Evolutionary conservation across 2,888 invertebrate species (phyloP).

Genomic region (Epicampocera succincta): DNA sequence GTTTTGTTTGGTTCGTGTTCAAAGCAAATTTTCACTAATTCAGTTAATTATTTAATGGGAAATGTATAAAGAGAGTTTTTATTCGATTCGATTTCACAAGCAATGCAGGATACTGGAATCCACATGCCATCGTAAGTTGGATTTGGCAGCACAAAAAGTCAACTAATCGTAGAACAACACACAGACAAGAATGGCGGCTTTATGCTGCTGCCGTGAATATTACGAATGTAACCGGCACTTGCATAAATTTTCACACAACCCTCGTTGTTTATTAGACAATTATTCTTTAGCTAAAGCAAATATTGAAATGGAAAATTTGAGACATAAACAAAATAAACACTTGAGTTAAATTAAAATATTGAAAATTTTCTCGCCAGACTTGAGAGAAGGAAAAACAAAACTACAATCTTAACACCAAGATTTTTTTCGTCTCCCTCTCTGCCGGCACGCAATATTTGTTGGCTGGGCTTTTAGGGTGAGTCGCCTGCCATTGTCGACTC

Average conservation of each 20-base stretch:
- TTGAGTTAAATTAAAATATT: conserved; percentile 56
- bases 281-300: conserved; percentile 59
- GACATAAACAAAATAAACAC: conserved; percentile 73
- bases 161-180: too few species aligned
- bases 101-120: too few species aligned
- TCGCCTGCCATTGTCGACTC: not conserved
- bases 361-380: conserved; percentile 46
- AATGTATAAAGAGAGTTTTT: too few species aligned
- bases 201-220: too few species aligned
- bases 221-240: too few species aligned
- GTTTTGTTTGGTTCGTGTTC: too few species aligned
- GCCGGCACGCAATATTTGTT: conserved; percentile 56
- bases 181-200: too few species aligned
- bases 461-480: not conserved
- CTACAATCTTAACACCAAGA: conserved; percentile 45
- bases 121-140: too few species aligned
- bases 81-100: too few species aligned
- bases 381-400: not conserved
- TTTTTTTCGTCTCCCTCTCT: conserved; percentile 1
- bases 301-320: conserved; percentile 76
- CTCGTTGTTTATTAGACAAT: not conserved
- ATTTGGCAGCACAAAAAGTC: too few species aligned
- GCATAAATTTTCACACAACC: not conserved
- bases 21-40: too few species aligned
- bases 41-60: too few species aligned